Base-by-base conservation (phyloP, 1,140 invertebrate genomes). In the Eueides isabella region DNA sequence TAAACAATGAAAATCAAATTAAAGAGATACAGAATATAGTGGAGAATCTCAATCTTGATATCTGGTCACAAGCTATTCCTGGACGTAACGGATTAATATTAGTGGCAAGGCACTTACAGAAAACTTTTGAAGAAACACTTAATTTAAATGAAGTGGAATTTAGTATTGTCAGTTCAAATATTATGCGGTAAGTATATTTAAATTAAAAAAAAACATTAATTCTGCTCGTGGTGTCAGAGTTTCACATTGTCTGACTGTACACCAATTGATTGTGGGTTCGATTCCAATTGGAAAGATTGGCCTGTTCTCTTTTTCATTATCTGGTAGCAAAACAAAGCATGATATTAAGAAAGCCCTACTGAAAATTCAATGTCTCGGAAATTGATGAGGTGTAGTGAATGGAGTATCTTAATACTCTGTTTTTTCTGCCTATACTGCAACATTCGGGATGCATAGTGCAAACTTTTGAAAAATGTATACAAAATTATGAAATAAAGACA, bases 181-280 rank as follows among this genome's bases (percentile, higher is more conserved):
- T 83, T 61, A 83, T 77, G 64, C 70, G 79, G 81, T 83, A 75
- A 83, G 77, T 76, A 65, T 66, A 41, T 26, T 71, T 62, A 48
- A 23, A 2, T 16, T n/a, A 41, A n/a, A 48, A 48, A 44, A 44
- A 19, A 23, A n/a, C n/a, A n/a, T n/a, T n/a, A n/a, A n/a, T n/a
- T n/a, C n/a, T n/a, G 2, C 5, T 1, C 41, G 1, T 48, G 2
- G n/a, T 16, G 1, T 16, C 41, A 6, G 16, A 5, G 41, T 16
- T 9, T 16, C 14, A 5, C 35, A 48, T 3, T 6, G n/a, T 9
- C 41, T 48, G 41, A 2, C 4, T 23, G n/a, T 48, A 48, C n/a
- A 7, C 2, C 2, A 5, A 6, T 7, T 5, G 6, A 6, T 7
- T 0, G 41, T 44, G 0, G 14, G 38, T 41, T 6, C 41, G 16